Evolutionary conservation across 2,113 vertebrate genomes (phyloP).

Genomic region (Rattus rattus): DNA sequence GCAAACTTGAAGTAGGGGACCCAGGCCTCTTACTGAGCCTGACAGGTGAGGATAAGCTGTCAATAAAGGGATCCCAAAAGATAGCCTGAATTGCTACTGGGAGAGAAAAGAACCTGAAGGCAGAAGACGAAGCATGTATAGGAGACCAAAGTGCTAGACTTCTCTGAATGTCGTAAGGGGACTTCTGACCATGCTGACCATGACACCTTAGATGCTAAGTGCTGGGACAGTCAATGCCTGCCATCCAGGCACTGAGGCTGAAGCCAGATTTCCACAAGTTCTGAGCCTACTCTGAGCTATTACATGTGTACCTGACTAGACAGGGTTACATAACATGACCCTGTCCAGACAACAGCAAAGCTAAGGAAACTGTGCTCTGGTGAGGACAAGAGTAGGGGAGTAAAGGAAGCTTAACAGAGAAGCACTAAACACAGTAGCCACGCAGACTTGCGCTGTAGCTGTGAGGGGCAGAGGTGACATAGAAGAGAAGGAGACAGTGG

Average conservation of each 20-base stretch:
- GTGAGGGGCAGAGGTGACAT: neutral
- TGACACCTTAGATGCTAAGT: neutral
- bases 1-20: neutral
- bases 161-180: neutral
- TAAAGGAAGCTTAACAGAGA: neutral
- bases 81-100: neutral
- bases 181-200: neutral
- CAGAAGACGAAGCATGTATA: neutral
- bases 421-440: neutral
- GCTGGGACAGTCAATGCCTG: neutral
- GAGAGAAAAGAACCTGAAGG: neutral
- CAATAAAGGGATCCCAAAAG: neutral
- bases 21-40: neutral
- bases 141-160: neutral
- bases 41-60: neutral
- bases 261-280: neutral
- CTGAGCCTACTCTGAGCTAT: neutral
- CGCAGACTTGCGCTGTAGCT: neutral
- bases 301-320: neutral
- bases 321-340: neutral
- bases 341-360: neutral
- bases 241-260: neutral
- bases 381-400: neutral
- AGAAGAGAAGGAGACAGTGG: neutral
- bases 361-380: too few relatives aligned